Percentiles rank a stretch among this genome's conserved stretches.
Evolutionary conservation across 2,113 vertebrate species (phyloP).

Genomic region (Cyanoliseus patagonus): DNA sequence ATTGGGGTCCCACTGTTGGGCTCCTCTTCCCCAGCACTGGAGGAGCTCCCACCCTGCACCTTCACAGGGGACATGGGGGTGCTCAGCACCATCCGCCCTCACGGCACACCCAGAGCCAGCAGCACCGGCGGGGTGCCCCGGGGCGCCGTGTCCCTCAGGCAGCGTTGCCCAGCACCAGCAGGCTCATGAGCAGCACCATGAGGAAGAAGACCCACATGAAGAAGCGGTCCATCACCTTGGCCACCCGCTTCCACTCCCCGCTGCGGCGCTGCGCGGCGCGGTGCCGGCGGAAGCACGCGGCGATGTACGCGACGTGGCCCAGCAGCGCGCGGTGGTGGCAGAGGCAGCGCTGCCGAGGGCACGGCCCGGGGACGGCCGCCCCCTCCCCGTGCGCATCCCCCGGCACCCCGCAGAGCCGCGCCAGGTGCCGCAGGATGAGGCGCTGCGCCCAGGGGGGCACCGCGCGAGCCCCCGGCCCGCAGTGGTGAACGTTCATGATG

Average conservation of each 20-base stretch:
- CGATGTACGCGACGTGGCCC: constrained; percentile 80
- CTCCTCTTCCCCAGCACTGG: fast-evolving
- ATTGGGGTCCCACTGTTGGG: fast-evolving
- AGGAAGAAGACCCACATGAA: constrained; percentile 91
- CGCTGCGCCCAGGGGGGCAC: constrained; percentile 85
- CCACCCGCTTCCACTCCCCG: constrained; percentile 87
- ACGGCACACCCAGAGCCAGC: fast-evolving
- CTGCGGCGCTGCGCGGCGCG: constrained; percentile 78
- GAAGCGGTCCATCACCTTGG: constrained; percentile 89
- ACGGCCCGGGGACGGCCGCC: no score
- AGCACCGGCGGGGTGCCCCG: fast-evolving
- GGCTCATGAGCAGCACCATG: constrained; percentile 90
- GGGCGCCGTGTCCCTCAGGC: constrained; percentile 27
- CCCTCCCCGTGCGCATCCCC: constrained; percentile 35
- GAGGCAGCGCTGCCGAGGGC: constrained; percentile 47
- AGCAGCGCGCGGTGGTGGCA: constrained; percentile 78
- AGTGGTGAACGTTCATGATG: constrained; percentile 91
- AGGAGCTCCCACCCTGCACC: not conserved
- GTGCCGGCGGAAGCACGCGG: constrained; percentile 82
- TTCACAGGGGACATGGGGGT: fast-evolving
- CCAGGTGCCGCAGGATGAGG: constrained; percentile 84
- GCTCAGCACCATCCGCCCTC: not conserved
- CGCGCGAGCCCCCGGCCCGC: constrained; percentile 83
- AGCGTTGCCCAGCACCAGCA: constrained; percentile 84
- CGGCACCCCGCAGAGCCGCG: constrained; percentile 80